Evolutionary conservation across 1,140 invertebrate genomes (phyloP).

Genomic region (Aphelenchoides avenae): DNA sequence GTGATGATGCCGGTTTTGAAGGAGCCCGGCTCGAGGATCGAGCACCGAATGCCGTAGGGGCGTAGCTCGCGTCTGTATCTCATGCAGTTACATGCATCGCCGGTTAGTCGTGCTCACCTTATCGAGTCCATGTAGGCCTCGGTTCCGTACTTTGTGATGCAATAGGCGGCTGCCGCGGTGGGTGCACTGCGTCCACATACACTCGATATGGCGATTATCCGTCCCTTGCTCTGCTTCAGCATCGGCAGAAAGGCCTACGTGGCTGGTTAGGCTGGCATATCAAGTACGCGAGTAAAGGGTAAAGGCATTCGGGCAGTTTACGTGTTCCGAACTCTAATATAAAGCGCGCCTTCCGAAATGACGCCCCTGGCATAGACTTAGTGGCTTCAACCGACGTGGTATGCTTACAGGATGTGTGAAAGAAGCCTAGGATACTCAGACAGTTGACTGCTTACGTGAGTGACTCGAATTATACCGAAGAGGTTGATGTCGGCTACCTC

Average conservation of each 20-base stretch:
- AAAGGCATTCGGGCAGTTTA: no score
- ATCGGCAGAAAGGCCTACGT: constrained; percentile 40
- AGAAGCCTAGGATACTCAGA: not conserved
- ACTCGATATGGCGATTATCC: constrained; percentile 46
- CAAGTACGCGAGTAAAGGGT: no score
- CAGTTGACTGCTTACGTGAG: constrained; percentile 47
- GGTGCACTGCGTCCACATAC: constrained; percentile 40
- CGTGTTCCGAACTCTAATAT: no score
- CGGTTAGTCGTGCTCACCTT: no score
- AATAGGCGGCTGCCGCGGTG: constrained; percentile 39
- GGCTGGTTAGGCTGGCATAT: no score
- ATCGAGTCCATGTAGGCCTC: constrained; percentile 35
- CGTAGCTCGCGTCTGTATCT: constrained; percentile 41
- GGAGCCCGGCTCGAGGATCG: constrained; percentile 58
- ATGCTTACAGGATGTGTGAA: no score
- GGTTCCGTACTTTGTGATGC: constrained; percentile 43
- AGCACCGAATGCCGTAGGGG: constrained; percentile 49
- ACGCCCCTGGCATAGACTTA: no score
- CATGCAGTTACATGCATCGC: no score
- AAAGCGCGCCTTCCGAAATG: no score
- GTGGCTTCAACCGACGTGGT: no score
- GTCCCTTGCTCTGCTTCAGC: constrained; percentile 40
- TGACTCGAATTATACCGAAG: constrained; percentile 74
- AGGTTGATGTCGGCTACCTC: constrained; percentile 77
- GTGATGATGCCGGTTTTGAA: constrained; percentile 54